Percentiles rank a stretch among this genome's conserved stretches.
phyloP scores from a whole-genome alignment of 2,113 vertebrate genomes.

The Saimiri boliviensis region DNA sequence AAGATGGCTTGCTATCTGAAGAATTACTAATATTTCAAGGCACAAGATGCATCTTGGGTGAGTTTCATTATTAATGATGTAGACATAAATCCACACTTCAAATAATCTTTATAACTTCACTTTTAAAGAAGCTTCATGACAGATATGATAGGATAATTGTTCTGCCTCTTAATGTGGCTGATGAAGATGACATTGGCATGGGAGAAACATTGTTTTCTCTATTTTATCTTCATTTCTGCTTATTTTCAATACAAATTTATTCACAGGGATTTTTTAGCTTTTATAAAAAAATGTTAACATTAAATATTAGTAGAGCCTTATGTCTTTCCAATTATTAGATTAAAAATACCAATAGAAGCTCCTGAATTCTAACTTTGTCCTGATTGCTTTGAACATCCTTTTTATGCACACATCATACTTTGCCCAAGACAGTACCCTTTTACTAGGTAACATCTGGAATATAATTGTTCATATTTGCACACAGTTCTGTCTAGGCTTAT shows the following conservation, averaged over 20 bases:
- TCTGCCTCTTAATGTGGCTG: neutral
- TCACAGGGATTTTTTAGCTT: neutral
- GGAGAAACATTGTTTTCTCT: neutral
- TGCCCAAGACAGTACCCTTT: neutral
- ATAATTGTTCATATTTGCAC: neutral
- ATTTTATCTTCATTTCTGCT: neutral
- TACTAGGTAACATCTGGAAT: neutral
- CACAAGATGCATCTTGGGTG: neutral
- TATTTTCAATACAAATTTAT: neutral
- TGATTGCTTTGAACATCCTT: neutral
- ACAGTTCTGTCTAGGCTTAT: neutral
- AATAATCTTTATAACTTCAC: constrained; percentile 22
- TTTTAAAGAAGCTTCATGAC: constrained; percentile 2
- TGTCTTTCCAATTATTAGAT: neutral
- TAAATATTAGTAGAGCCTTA: neutral
- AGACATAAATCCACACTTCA: neutral
- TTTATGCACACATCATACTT: neutral
- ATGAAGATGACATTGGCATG: neutral
- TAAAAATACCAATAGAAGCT: neutral
- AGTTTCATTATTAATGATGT: neutral
- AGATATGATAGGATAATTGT: neutral
- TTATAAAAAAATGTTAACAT: neutral
- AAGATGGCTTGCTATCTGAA: neutral
- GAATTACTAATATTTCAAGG: neutral
- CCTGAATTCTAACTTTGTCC: neutral